Conservation (phyloP, 2,797 vertebrate species). For the Aldrovandia affinis region DNA sequence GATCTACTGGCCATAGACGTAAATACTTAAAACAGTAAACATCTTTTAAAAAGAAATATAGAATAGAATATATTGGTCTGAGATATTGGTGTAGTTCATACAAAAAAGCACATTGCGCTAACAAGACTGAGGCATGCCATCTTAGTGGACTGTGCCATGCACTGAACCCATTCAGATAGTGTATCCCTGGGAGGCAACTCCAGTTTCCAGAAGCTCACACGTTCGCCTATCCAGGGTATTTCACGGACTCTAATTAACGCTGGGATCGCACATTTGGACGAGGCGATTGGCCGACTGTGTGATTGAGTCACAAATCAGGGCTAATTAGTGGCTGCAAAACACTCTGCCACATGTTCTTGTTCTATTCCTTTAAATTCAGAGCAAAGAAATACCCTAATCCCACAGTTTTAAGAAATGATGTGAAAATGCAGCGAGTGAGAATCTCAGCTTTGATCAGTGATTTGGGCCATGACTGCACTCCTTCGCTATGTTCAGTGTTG, state of each 20-base stretch:
- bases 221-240: neutral
- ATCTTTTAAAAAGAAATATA: neutral
- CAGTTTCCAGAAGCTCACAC: neutral
- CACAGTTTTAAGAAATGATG: neutral
- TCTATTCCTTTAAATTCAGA: neutral
- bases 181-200: neutral
- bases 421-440: neutral
- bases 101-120: neutral
- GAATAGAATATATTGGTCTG: neutral
- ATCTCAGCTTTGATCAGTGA: neutral
- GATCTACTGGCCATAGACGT: neutral
- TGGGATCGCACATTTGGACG: neutral
- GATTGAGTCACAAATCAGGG: neutral
- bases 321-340: neutral
- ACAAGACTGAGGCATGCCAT: neutral
- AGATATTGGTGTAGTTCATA: neutral
- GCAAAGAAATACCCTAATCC: neutral
- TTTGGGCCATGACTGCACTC: neutral
- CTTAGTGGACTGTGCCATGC: neutral
- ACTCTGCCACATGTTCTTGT: neutral
- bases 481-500: neutral
- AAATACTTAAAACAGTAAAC: neutral
- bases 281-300: neutral
- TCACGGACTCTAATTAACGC: neutral
- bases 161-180: neutral